Conservation (phyloP, 2,888 invertebrate genomes). For the Chrysopilus asiliformis region DNA sequence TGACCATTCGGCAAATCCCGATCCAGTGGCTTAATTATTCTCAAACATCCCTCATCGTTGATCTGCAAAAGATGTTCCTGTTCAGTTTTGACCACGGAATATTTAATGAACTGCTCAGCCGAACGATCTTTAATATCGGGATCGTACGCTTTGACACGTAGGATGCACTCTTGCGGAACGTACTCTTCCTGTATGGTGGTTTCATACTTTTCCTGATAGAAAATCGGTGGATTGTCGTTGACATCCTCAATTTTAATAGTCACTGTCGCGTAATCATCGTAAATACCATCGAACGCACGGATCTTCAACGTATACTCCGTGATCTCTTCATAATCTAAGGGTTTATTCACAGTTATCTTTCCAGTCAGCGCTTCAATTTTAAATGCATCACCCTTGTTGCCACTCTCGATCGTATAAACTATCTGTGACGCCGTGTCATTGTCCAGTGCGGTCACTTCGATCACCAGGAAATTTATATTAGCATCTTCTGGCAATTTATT, state of each 20-base stretch:
- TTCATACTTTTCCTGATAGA: slow-evolving; percentile 53
- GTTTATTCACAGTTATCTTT: slow-evolving; percentile 64
- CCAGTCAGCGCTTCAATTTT: slow-evolving; percentile 74
- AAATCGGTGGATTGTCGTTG: slow-evolving; percentile 86
- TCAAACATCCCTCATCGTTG: slow-evolving; percentile 60
- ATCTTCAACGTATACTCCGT: slow-evolving; percentile 76
- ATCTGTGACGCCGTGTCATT: slow-evolving; percentile 79
- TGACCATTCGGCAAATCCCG: slow-evolving; percentile 81
- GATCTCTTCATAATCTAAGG: slow-evolving; percentile 70
- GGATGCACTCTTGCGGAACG: slow-evolving; percentile 53
- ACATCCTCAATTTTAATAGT: slow-evolving; percentile 76
- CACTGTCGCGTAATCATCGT: slow-evolving; percentile 70
- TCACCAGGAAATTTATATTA: slow-evolving; percentile 67
- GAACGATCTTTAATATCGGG: slow-evolving; percentile 68
- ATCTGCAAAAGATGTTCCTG: slow-evolving; percentile 58
- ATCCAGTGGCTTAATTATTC: slow-evolving; percentile 53
- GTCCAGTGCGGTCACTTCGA: slow-evolving; percentile 79
- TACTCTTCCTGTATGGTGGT: slow-evolving; percentile 65
- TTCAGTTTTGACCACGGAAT: slow-evolving; percentile 57
- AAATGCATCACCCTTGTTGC: slow-evolving; percentile 78
- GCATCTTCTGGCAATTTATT: slow-evolving; percentile 70
- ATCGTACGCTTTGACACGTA: slow-evolving; percentile 61
- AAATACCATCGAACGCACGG: slow-evolving; percentile 70
- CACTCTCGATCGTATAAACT: slow-evolving; percentile 73
- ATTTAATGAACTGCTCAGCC: slow-evolving; percentile 65